Conservation (phyloP, 2,113 vertebrate genomes). For the Barbus barbus region DNA sequence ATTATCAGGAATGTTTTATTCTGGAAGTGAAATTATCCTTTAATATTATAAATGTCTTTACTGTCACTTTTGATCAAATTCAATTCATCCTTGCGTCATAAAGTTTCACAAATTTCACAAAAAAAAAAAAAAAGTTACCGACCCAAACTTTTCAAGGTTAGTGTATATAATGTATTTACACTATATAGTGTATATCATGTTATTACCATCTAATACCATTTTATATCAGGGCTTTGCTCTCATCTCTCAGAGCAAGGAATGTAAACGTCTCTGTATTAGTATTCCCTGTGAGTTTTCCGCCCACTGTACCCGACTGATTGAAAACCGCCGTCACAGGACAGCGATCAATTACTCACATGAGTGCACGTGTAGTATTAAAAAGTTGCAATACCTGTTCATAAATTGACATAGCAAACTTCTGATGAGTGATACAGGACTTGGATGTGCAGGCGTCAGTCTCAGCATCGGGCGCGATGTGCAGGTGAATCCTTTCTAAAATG, state of each 20-base stretch:
- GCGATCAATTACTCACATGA: slow-evolving; percentile 3
- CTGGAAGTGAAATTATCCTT: no score
- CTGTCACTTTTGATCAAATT: not conserved
- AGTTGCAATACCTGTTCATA: slow-evolving; percentile 88
- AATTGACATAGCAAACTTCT: slow-evolving; percentile 96
- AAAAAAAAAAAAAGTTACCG: not conserved
- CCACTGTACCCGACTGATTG: slow-evolving; percentile 13
- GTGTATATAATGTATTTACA: not conserved
- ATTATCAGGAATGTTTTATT: no score
- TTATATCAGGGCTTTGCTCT: not conserved
- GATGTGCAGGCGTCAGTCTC: slow-evolving; percentile 92
- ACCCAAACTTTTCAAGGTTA: not conserved
- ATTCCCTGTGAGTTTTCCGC: not conserved
- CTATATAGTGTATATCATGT: not conserved
- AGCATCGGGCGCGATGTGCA: slow-evolving; percentile 88
- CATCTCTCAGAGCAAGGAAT: not conserved
- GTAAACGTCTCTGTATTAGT: slow-evolving; percentile 6
- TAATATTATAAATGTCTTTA: not conserved
- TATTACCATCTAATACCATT: not conserved
- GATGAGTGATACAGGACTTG: slow-evolving; percentile 95
- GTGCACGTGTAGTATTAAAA: slow-evolving; percentile 1
- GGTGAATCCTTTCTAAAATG: slow-evolving; percentile 92
- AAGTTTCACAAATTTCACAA: not conserved
- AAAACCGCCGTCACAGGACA: not conserved
- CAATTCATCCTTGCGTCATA: not conserved